These are phyloP conservation scores for Drosophila baimaii DNA, from an alignment of 1,140 invertebrate genomes.

Conservation along the genomic window DNA sequence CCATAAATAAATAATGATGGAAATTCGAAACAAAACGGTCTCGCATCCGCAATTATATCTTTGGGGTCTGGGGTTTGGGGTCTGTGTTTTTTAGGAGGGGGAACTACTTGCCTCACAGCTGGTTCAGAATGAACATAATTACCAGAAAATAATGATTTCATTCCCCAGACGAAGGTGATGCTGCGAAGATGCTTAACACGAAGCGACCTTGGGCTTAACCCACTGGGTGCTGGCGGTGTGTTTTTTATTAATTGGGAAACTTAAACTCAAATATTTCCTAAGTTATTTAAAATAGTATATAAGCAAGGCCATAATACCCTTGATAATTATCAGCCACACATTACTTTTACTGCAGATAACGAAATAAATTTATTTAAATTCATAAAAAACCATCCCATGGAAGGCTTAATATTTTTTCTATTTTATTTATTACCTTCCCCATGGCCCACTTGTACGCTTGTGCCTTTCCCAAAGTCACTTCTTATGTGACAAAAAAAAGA, in stretches of 20 bases:
- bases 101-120: conserved; percentile 27
- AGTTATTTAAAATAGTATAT: too few species aligned
- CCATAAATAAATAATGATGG: conserved; percentile 20
- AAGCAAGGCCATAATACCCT: too few species aligned
- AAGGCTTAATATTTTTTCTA: not conserved
- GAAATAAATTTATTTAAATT: too few species aligned
- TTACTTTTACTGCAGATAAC: too few species aligned
- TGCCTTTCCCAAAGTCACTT: conserved; percentile 18
- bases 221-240: not conserved
- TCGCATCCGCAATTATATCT: conserved; percentile 33
- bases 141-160: conserved; percentile 12
- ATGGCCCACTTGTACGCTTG: not conserved
- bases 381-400: too few species aligned
- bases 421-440: not conserved
- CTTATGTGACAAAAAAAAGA: not conserved
- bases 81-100: not conserved
- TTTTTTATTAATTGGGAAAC: too few species aligned
- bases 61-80: too few species aligned
- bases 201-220: conserved; percentile 34
- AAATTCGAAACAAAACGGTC: conserved; percentile 24
- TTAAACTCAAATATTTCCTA: too few species aligned
- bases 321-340: too few species aligned
- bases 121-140: conserved; percentile 38
- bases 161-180: not conserved
- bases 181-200: not conserved